Evolutionary conservation across 2,113 vertebrate genomes (phyloP), one percentile per base, ranked within the genome.

Genomic region (Antennarius striatus): DNA sequence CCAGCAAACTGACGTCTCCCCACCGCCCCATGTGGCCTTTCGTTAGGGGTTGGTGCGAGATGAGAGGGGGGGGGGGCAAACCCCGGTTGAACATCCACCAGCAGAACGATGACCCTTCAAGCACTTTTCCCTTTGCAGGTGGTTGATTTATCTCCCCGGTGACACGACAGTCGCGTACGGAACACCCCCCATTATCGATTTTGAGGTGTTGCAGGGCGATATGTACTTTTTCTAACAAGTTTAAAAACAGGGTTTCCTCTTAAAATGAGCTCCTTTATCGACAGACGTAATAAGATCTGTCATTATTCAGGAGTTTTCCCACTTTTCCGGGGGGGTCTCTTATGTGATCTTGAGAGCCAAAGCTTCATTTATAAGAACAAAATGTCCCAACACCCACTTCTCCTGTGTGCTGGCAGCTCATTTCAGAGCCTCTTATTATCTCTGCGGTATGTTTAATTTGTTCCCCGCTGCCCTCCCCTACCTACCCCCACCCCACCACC

Each of bases 1-100:
- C 67, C 76, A 66, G 82, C 79, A 55, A 78, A 22, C 71, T 74
- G 82, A 83, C 83, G 83, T 83, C 79, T 76, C 77, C 68, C 80
- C 22, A 52, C 71, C 76, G 79, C 73, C 74, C 74, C 22, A 2
- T 22, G 55, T 82, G 85, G 49, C 82, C 83, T 88, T 88, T 89
- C 73, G 84, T 87, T 84, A 81, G 68, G 64, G 74, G 53, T 17
- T 17, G 65, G 63, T 43, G 85, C 6, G 68, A 61, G 73, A 79
- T 40, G 75, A 80, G 79, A 40, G 10, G 56, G 68, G 47, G 49
- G 22, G 22, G 22, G 22, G 22, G 22, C 22, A 22, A 22, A 22
- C 22, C 1, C 22, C 22, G 22, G 22, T 22, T 22, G 22, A 22
- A 22, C 22, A 32, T 42, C 56, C 43, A 61, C 48, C 32, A 12